Conservation (phyloP, 2,113 vertebrate genomes). For the Eira barbara region DNA sequence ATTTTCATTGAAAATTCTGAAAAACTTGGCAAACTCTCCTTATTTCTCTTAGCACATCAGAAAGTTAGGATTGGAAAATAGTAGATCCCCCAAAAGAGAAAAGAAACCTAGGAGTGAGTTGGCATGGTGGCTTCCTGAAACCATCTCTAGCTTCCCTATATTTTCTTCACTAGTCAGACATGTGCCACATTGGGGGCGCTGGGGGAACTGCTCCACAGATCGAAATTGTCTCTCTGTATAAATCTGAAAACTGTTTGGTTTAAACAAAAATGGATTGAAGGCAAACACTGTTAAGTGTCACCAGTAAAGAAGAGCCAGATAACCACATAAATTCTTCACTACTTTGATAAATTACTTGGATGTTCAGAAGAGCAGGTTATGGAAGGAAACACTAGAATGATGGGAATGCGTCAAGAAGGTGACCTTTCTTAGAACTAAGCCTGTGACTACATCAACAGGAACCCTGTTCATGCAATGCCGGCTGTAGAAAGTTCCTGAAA, state of each 20-base stretch:
- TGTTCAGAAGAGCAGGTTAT: not conserved
- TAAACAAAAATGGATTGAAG: not conserved
- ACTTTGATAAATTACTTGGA: not conserved
- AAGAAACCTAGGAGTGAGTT: not conserved
- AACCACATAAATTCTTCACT: not conserved
- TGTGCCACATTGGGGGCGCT: fast-evolving
- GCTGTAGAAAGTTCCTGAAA: not conserved
- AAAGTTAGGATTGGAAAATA: not conserved
- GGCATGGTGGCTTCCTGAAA: not conserved
- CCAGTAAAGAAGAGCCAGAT: not conserved
- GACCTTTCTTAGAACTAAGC: not conserved
- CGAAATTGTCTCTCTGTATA: not conserved
- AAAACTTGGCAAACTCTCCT: not conserved
- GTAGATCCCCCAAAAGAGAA: not conserved
- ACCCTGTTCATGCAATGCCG: not conserved
- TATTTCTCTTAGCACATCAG: not conserved
- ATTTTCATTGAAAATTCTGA: not conserved
- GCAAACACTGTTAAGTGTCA: not conserved
- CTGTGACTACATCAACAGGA: not conserved
- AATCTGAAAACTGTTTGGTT: not conserved
- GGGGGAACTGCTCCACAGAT: not conserved
- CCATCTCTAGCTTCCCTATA: not conserved
- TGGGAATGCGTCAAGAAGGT: no score
- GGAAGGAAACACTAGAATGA: not conserved
- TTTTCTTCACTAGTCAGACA: not conserved